Conservation (phyloP, 2,888 invertebrate genomes). For the Melolontha melolontha region DNA sequence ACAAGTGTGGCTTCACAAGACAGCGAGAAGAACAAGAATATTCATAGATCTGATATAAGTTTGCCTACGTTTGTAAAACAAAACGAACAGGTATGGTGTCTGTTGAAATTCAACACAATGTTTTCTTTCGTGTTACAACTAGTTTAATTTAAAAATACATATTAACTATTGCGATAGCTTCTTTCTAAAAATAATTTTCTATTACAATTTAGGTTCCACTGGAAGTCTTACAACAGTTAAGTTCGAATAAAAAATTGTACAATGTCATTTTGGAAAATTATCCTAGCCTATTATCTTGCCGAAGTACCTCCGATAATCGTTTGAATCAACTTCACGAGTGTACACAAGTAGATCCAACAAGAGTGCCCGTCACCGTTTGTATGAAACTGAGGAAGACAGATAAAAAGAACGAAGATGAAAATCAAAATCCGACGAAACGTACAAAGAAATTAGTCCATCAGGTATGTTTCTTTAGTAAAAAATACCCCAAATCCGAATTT, state of each 20-base stretch:
- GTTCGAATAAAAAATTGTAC: slow-evolving; percentile 75
- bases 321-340: slow-evolving; percentile 63
- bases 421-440: slow-evolving; percentile 42
- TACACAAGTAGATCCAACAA: slow-evolving; percentile 63
- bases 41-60: slow-evolving; percentile 76
- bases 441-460: slow-evolving; percentile 46
- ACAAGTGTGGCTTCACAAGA: slow-evolving; percentile 69
- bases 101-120: too few relatives aligned
- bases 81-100: slow-evolving; percentile 72
- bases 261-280: slow-evolving; percentile 80
- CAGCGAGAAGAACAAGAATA: slow-evolving; percentile 65
- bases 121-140: too few relatives aligned
- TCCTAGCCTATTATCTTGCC: slow-evolving; percentile 74
- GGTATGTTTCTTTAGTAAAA: slow-evolving; percentile 41
- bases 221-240: slow-evolving; percentile 73
- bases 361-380: slow-evolving; percentile 73
- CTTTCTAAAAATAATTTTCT: too few relatives aligned
- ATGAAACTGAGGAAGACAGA: slow-evolving; percentile 69
- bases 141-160: too few relatives aligned
- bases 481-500: not conserved
- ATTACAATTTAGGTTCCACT: slow-evolving; percentile 69
- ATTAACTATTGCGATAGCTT: too few relatives aligned
- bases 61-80: slow-evolving; percentile 80
- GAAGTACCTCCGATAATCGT: slow-evolving; percentile 75
- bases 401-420: slow-evolving; percentile 52